Percentiles rank a stretch among this genome's conserved stretches.
Conservation (phyloP, 2,797 vertebrate genomes). For the Bryconaethiops microstoma region DNA sequence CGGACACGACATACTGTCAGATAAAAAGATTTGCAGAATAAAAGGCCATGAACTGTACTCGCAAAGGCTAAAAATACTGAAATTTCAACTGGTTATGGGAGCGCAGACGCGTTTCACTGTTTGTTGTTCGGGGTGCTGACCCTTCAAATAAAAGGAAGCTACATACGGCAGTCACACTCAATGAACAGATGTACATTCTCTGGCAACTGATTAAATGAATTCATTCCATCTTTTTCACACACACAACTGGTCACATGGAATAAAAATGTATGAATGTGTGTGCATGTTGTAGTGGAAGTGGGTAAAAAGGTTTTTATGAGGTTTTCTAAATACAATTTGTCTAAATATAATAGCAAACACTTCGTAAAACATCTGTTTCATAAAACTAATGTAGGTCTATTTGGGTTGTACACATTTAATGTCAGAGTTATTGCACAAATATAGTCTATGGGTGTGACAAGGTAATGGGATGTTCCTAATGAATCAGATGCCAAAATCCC, state of each 20-base stretch:
- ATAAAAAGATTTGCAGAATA: slow-evolving; percentile 25
- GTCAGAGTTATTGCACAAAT: neutral
- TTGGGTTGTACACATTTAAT: neutral
- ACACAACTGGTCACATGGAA: slow-evolving; percentile 18
- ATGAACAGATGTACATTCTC: slow-evolving; percentile 54
- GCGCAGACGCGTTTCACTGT: neutral
- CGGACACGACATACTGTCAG: neutral
- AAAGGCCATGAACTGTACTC: slow-evolving; percentile 16
- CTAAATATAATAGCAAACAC: neutral
- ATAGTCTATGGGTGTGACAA: neutral
- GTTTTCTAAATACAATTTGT: neutral
- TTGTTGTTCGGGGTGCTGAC: slow-evolving; percentile 31
- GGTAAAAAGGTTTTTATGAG: neutral
- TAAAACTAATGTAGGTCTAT: neutral
- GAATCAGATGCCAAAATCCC: neutral
- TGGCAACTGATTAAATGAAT: slow-evolving; percentile 53
- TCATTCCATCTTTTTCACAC: slow-evolving; percentile 14
- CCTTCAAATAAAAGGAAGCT: slow-evolving; percentile 38
- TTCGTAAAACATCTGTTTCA: neutral
- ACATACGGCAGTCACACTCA: slow-evolving; percentile 40
- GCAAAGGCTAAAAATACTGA: slow-evolving; percentile 3
- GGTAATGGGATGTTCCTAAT: neutral
- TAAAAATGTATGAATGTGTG: neutral
- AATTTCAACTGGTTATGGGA: neutral
- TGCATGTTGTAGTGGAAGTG: neutral